A percentile compares a stretch with the other conserved stretches of the same genome.
Conservation (phyloP, 2,113 vertebrate genomes). For the Pavo muticus region DNA sequence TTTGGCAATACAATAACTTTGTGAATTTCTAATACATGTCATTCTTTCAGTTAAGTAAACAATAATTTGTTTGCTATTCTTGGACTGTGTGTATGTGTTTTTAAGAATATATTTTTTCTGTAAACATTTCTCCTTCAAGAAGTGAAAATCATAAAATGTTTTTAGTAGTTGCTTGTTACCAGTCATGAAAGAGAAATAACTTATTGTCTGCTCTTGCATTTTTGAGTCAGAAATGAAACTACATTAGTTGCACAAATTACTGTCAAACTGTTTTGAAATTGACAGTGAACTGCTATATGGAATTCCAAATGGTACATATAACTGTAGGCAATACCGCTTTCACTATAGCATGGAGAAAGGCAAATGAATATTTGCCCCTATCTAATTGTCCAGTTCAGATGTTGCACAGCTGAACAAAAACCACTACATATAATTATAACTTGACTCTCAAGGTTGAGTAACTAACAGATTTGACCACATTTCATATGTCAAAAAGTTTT, state of each 20-base stretch:
- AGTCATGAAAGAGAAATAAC: neutral
- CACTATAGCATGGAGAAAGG: neutral
- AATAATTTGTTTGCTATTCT: neutral
- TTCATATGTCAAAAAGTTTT: neutral
- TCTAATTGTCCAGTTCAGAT: neutral
- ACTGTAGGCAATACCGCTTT: neutral
- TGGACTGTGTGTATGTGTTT: neutral
- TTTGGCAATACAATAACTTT: neutral
- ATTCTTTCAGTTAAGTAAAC: neutral
- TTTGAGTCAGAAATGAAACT: constrained; percentile 13
- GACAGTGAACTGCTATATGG: neutral
- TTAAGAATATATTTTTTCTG: neutral
- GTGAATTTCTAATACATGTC: neutral
- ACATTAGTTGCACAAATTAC: neutral
- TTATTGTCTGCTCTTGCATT: neutral
- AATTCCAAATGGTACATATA: neutral
- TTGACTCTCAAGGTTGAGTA: neutral
- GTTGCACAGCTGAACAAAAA: neutral
- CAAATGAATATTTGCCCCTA: neutral
- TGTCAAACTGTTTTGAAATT: neutral
- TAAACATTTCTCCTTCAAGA: neutral
- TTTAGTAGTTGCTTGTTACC: neutral
- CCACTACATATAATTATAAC: neutral
- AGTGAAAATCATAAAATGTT: neutral
- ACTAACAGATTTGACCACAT: neutral